These are phyloP conservation scores for Operophtera brumata DNA, from an alignment of 2,888 invertebrate genomes.

Conservation along the genomic window DNA sequence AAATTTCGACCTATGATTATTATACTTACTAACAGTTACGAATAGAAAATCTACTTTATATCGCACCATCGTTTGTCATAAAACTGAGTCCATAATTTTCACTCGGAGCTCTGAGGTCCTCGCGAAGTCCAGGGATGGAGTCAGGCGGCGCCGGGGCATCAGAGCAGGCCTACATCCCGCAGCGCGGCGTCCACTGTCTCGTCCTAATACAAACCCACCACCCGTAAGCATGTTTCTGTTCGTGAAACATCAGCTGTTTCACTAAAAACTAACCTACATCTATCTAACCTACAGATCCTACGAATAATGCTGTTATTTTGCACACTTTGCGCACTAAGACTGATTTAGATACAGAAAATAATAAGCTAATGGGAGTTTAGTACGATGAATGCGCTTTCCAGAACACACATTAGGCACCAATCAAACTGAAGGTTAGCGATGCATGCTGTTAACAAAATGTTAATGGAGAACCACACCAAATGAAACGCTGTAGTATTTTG, in stretches of 20 bases:
- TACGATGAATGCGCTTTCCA: neutral
- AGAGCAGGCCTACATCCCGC: slow-evolving; percentile 96
- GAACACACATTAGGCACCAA: slow-evolving; percentile 3
- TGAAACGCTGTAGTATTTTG: slow-evolving; percentile 16
- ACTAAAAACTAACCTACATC: slow-evolving; percentile 12
- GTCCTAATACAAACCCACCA: slow-evolving; percentile 80
- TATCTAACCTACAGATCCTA: neutral
- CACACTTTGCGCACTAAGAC: neutral
- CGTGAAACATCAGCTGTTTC: slow-evolving; percentile 16
- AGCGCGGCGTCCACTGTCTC: slow-evolving; percentile 97
- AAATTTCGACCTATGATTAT: neutral
- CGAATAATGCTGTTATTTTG: slow-evolving; percentile 5
- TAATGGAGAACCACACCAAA: slow-evolving; percentile 21
- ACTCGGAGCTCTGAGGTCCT: slow-evolving; percentile 18
- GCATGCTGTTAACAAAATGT: slow-evolving; percentile 17
- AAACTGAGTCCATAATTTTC: slow-evolving; percentile 10
- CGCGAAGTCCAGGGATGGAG: slow-evolving; percentile 32
- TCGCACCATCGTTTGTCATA: slow-evolving; percentile 16
- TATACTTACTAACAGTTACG: neutral
- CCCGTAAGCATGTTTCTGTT: slow-evolving; percentile 42
- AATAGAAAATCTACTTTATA: slow-evolving; percentile 2
- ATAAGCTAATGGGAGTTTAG: slow-evolving; percentile 6
- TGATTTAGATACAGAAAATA: neutral
- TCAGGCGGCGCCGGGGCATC: slow-evolving; percentile 46
- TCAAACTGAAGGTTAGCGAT: slow-evolving; percentile 12